Percentiles rank a stretch among this genome's conserved stretches.
phyloP scores from a whole-genome alignment of 2,888 invertebrate species.

The Tachystola acroxantha region DNA sequence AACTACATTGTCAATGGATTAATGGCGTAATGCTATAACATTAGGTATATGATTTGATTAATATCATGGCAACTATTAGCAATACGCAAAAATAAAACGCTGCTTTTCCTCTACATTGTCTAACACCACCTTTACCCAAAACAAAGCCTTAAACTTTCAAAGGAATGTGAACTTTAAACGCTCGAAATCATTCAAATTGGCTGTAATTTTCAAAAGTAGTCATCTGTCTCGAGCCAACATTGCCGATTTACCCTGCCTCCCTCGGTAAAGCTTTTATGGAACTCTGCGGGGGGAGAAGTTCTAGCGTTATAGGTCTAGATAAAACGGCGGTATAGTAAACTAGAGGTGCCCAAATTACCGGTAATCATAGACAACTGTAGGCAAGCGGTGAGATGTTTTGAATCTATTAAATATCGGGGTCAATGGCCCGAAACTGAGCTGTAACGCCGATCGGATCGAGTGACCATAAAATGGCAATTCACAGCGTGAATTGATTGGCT shows the following conservation, averaged over 20 bases:
- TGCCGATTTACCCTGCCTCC: neutral
- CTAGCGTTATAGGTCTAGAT: neutral
- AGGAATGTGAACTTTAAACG: constrained; percentile 10
- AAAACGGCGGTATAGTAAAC: neutral
- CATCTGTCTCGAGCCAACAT: neutral
- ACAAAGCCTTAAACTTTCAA: neutral
- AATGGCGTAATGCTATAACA: too few relatives aligned
- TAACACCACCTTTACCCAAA: too few relatives aligned
- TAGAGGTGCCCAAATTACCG: constrained; percentile 1
- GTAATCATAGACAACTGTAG: constrained; percentile 8
- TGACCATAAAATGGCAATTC: neutral
- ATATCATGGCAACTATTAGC: too few relatives aligned
- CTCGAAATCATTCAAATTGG: constrained; percentile 7
- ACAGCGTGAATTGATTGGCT: neutral
- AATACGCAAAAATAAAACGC: too few relatives aligned
- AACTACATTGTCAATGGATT: too few relatives aligned
- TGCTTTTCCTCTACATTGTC: too few relatives aligned
- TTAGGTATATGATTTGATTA: too few relatives aligned
- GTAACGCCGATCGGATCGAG: neutral
- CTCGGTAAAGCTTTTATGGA: neutral
- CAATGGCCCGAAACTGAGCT: neutral
- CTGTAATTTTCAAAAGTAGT: constrained; percentile 5
- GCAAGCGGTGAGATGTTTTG: constrained; percentile 4
- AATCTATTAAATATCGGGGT: constrained; percentile 5
- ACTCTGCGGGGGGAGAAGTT: neutral